Evolutionary conservation across 1,140 invertebrate species (phyloP).

Genomic region (Meloidogyne exigua): DNA sequence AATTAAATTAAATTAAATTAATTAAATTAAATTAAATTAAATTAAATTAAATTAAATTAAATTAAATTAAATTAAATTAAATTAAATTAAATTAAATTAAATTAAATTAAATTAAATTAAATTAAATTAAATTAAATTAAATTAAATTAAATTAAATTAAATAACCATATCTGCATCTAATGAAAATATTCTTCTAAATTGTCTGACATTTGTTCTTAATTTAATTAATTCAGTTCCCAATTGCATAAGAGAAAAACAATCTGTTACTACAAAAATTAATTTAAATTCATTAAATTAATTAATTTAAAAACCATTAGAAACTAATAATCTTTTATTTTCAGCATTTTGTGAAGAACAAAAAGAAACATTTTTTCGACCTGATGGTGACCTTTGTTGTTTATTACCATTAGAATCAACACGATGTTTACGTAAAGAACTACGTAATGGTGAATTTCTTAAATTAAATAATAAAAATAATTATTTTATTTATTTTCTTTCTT

Average conservation of each 20-base stretch:
- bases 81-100: not conserved
- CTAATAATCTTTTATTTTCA: conserved; percentile 64
- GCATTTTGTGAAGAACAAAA: conserved; percentile 55
- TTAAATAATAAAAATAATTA: not conserved
- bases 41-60: not conserved
- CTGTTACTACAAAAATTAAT: conserved; percentile 67
- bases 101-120: not conserved
- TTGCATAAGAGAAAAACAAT: conserved; percentile 71
- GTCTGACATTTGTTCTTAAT: conserved; percentile 70
- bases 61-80: not conserved
- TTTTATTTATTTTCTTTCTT: too few relatives aligned
- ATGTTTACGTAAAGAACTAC: conserved; percentile 42
- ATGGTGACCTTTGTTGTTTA: conserved; percentile 47
- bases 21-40: not conserved
- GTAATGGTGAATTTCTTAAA: conserved; percentile 34
- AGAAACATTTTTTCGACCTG: conserved; percentile 60
- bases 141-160: not conserved
- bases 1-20: not conserved
- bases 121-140: not conserved
- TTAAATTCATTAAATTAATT: not conserved
- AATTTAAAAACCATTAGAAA: conserved; percentile 65
- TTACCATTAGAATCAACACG: not conserved
- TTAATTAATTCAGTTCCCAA: conserved; percentile 69
- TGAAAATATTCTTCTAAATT: conserved; percentile 70
- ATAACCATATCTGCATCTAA: conserved; percentile 67